A percentile compares a stretch with the other conserved stretches of the same genome.
Evolutionary conservation across 2,888 invertebrate species (phyloP).

Genomic region (Diplolepis rosae): DNA sequence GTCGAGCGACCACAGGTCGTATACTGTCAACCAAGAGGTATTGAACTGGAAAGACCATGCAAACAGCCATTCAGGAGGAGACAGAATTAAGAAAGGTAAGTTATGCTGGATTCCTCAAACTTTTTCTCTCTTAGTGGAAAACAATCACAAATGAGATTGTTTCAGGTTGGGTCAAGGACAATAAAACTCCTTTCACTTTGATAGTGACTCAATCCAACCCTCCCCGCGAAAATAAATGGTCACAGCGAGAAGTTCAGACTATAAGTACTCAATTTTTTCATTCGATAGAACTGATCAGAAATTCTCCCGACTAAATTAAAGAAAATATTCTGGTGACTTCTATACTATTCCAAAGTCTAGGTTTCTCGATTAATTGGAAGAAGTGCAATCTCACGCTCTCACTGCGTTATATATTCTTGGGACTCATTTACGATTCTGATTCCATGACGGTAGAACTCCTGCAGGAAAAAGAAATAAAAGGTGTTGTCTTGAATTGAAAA

Average conservation of each 20-base stretch:
- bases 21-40: neutral
- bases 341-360: neutral
- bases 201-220: neutral
- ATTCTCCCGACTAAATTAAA: constrained; percentile 33
- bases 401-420: neutral
- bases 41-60: neutral
- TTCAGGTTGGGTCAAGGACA: constrained; percentile 25
- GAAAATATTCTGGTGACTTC: constrained; percentile 2
- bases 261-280: neutral
- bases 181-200: constrained; percentile 24
- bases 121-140: too few relatives aligned
- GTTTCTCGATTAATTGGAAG: neutral
- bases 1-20: neutral
- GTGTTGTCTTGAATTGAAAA: neutral
- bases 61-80: neutral
- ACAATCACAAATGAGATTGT: constrained; percentile 9
- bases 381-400: neutral
- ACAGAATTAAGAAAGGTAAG: neutral
- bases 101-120: neutral
- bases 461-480: neutral
- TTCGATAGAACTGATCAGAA: constrained; percentile 24
- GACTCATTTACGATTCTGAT: neutral
- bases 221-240: constrained; percentile 6
- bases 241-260: neutral
- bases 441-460: neutral